Evolutionary conservation across 2,797 vertebrate species (phyloP), one percentile per base, ranked within the genome.

Genomic region (Girardinus metallicus): DNA sequence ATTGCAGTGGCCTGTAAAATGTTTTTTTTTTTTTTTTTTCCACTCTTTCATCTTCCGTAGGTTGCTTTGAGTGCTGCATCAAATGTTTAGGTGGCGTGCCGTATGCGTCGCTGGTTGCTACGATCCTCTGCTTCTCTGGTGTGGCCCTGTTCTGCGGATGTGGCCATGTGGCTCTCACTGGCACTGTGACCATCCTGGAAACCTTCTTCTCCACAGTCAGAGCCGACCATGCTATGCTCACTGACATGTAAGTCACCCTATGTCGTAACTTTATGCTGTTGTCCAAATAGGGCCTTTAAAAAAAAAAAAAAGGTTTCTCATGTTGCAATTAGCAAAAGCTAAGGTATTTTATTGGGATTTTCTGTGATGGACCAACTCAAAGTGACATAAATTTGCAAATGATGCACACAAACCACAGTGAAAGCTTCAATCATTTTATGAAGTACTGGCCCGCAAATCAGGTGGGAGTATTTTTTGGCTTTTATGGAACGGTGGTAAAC

Each of bases 11-110:
- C 15, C 26, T 21, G 1, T 55, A 29, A 53, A 34, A 51, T 16
- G 7, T 72, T 23, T 9, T 9, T 51, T 26, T 53, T 47, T n/a
- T 66, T 68, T 23, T 8, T 8, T 5, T 13, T 0, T 1, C 5
- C 1, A 73, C 1, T 44, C 2, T 36, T 68, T 46, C 46, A 51
- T 68, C 49, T 36, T 36, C 0, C 26, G 9, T 78, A 99, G 99
- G 99, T 96, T 99, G 98, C 95, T 98, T 99, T 82, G 98, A 99
- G 94, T 99, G 99, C 96, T 99, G 99, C 95, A 99, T 99, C 95
- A 99, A 98, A 94, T 99, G 99, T 96, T 95, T 99, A 94, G 98
- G 99, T 70, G 99, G 98, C 47, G 99, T 99, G 90, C 99, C 99
- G 60, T 99, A 99, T 4, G 98, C 99, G 39, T 99, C 99, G 0